Percentiles rank a stretch among this genome's conserved stretches.
Conservation (phyloP, 2,113 vertebrate species). For the Oncorhynchus nerka region DNA sequence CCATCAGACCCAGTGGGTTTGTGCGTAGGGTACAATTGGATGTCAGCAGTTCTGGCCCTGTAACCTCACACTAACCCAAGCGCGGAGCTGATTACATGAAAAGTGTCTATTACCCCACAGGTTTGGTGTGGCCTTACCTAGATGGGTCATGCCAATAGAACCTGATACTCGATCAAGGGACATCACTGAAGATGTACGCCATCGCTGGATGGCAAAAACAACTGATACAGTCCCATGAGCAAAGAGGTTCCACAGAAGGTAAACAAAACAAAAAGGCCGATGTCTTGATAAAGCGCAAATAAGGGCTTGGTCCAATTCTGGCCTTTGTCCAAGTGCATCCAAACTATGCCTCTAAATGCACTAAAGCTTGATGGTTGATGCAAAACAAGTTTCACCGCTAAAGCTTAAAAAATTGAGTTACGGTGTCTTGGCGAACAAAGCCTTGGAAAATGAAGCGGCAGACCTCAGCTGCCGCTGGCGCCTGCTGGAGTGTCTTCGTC, state of each 20-base stretch:
- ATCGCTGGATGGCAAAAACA: slow-evolving; percentile 33
- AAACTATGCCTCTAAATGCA: background rate
- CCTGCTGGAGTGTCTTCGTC: slow-evolving; percentile 36
- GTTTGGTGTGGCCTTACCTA: slow-evolving; percentile 64
- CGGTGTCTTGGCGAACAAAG: background rate
- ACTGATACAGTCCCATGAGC: slow-evolving; percentile 7
- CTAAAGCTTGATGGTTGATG: background rate
- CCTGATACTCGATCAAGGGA: slow-evolving; percentile 49
- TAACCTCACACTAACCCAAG: slow-evolving; percentile 19
- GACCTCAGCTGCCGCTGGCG: slow-evolving; percentile 1
- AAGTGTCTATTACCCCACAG: slow-evolving; percentile 33
- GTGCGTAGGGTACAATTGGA: slow-evolving; percentile 20
- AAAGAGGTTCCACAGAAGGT: slow-evolving; percentile 8
- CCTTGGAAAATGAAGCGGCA: slow-evolving; percentile 15
- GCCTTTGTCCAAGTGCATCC: background rate
- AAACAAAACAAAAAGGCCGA: background rate
- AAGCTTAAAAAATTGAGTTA: background rate
- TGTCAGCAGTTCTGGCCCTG: slow-evolving; percentile 11
- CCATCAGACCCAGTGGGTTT: slow-evolving; percentile 3
- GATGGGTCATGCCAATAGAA: slow-evolving; percentile 46
- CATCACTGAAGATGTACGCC: slow-evolving; percentile 34
- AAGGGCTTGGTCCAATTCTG: background rate
- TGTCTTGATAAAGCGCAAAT: background rate
- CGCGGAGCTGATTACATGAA: slow-evolving; percentile 6
- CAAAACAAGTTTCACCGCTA: background rate